These are phyloP conservation scores for Drosophila tripunctata DNA, from an alignment of 2,888 invertebrate species.

Conservation along the genomic window DNA sequence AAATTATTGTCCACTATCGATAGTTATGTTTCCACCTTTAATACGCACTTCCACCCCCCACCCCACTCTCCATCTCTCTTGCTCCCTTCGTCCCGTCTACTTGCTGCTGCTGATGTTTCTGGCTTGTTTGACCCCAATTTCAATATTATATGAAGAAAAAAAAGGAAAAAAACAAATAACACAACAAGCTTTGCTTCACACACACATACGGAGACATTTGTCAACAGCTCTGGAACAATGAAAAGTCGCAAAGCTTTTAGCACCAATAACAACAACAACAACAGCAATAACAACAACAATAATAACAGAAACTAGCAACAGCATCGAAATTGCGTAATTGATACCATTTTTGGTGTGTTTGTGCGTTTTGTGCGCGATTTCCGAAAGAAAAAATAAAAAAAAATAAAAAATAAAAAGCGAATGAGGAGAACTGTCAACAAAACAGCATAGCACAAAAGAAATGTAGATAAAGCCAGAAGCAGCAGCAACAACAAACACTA, in stretches of 20 bases:
- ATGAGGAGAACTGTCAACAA: slow-evolving; percentile 52
- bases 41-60: too few relatives aligned
- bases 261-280: slow-evolving; percentile 20
- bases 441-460: slow-evolving; percentile 28
- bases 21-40: too few relatives aligned
- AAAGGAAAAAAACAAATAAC: slow-evolving; percentile 8
- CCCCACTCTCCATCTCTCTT: neutral
- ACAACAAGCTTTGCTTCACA: slow-evolving; percentile 15
- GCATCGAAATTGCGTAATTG: slow-evolving; percentile 69
- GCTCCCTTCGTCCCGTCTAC: neutral
- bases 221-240: slow-evolving; percentile 32
- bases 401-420: too few relatives aligned
- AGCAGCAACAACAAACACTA: slow-evolving; percentile 17
- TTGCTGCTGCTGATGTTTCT: neutral
- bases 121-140: slow-evolving; percentile 40
- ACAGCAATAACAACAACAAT: slow-evolving; percentile 9
- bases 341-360: slow-evolving; percentile 64
- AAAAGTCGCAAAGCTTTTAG: slow-evolving; percentile 41
- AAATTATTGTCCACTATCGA: too few relatives aligned
- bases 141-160: slow-evolving; percentile 18
- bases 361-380: slow-evolving; percentile 37
- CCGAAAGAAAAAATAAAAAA: too few relatives aligned
- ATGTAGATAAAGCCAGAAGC: slow-evolving; percentile 8
- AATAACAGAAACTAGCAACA: slow-evolving; percentile 10
- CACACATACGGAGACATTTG: slow-evolving; percentile 15